Base-by-base conservation (phyloP, 2,888 invertebrate genomes). In the Drosophila yooni region DNA sequence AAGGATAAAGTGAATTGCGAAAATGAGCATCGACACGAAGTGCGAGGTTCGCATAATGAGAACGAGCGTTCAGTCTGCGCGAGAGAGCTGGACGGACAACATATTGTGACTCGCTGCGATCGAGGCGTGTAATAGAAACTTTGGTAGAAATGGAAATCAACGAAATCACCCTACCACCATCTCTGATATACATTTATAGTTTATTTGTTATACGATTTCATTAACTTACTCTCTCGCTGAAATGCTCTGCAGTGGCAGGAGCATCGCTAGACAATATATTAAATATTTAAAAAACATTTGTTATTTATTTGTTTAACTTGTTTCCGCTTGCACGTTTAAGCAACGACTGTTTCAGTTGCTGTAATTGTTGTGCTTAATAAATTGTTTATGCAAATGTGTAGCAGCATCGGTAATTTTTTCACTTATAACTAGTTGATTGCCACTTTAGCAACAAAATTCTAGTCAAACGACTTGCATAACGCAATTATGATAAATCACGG, bases 311-410 rank as follows among this genome's bases (percentile, higher is more conserved):
- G 31, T 10, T 43, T 8, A 43, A 52, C 68, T 65, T 73, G 62
- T 36, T 64, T 40, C 53, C 10, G 21, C 48, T 63, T 65, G 5
- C 10, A 56, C 54, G 78, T 57, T 33, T 58, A 40, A 64, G 27
- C 38, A 29, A 15, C 51, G 65, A 83, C 76, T 83, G 63, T 43
- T 50, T 31, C 25, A 7, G 21, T n/a, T 56, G 60, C 62, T 58
- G 76, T 40, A 59, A 58, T 51, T 65, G 43, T 65, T 72, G 33
- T 25, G 25, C 15, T 25, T 21, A 1, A 25, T 25, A 25, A 15
- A 25, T 21, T 21, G 21, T 46, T 46, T 64, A 82, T 81, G 77
- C 70, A 72, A 81, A 82, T 77, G 40, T 68, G n/a, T 61, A 81
- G 76, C 76, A 81, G 73, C 29, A 58, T 65, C 56, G 61, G 81